phyloP scores from a whole-genome alignment of 1,140 invertebrate species.

The Apis laboriosa region DNA sequence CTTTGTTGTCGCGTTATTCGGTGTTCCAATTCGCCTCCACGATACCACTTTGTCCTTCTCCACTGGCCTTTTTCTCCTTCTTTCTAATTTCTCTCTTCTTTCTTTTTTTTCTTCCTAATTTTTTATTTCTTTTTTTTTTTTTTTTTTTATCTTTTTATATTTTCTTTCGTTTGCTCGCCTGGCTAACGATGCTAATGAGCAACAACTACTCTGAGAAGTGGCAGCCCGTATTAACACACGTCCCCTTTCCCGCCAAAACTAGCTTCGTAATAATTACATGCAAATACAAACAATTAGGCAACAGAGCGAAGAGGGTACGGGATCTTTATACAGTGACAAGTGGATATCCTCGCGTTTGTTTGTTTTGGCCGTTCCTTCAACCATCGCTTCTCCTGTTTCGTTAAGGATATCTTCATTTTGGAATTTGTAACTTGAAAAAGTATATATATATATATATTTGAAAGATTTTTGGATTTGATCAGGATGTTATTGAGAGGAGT shows the following conservation, averaged over 20 bases:
- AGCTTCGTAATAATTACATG: conserved; percentile 59
- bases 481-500: no score
- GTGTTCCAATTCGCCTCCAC: conserved; percentile 45
- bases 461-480: no score
- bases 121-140: neutral
- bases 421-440: neutral
- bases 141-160: neutral
- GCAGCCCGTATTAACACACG: conserved; percentile 52
- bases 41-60: conserved; percentile 36
- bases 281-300: conserved; percentile 65
- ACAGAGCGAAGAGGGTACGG: neutral
- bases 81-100: neutral
- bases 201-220: conserved; percentile 47
- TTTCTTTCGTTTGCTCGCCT: conserved; percentile 17
- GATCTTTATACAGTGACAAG: neutral
- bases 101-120: neutral
- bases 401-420: neutral
- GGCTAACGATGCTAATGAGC: conserved; percentile 61
- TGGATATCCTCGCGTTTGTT: neutral
- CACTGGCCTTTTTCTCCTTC: neutral
- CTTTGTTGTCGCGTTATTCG: conserved; percentile 45
- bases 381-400: no score
- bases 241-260: neutral
- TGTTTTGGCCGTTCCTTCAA: neutral
- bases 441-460: no score